Conservation (phyloP, 2,113 vertebrate genomes). For the Thryonomys swinderianus region DNA sequence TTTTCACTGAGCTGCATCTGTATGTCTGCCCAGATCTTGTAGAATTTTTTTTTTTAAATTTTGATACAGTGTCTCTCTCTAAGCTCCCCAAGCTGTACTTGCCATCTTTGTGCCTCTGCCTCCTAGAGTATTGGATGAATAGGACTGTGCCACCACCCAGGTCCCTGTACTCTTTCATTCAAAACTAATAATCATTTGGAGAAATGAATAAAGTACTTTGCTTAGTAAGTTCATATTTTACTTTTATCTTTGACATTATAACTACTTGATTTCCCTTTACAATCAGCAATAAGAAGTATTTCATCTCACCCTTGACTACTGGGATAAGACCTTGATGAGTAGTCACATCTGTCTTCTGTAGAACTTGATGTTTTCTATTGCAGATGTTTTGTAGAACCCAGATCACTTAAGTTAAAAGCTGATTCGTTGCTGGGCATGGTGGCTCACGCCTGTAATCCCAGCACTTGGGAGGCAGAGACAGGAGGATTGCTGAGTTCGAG, state of each 20-base stretch:
- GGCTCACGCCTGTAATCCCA: no score
- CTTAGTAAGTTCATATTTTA: constrained; percentile 36
- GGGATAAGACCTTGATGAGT: not conserved
- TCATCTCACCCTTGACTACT: not conserved
- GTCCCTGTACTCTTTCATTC: not conserved
- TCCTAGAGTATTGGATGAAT: not conserved
- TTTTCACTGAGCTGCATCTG: not conserved
- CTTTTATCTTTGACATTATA: not conserved
- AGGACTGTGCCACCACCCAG: not conserved
- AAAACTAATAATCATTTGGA: constrained; percentile 49
- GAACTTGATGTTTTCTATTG: constrained; percentile 10
- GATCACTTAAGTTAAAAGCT: not conserved
- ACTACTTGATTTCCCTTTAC: constrained; percentile 9
- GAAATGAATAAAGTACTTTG: constrained; percentile 45
- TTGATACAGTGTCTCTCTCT: not conserved
- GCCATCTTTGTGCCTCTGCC: not conserved
- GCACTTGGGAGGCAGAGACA: no score
- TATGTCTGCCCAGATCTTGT: not conserved
- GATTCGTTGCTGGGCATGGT: no score
- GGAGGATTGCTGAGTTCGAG: no score
- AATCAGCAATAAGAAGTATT: not conserved
- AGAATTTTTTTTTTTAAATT: not conserved
- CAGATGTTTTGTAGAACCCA: not conserved
- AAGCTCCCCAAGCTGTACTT: not conserved
- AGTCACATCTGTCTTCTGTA: not conserved